Evolutionary conservation across 1,140 invertebrate species (phyloP), one percentile per base, ranked within the genome.

Genomic region (Drosophila burlai): DNA sequence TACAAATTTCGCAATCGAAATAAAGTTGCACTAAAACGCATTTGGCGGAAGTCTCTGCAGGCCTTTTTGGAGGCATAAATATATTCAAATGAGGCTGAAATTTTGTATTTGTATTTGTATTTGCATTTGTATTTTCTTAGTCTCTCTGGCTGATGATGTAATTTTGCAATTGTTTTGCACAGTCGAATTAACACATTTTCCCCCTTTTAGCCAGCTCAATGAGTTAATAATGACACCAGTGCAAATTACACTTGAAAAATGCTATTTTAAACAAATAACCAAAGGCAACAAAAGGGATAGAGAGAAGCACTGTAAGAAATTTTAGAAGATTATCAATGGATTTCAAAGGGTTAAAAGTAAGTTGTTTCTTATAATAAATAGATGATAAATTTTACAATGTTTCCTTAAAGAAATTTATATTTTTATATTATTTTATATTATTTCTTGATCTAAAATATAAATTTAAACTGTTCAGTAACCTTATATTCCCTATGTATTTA

Each of bases 1-100:
- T 82, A 71, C 65, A 74, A 64, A 54, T 86, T 87, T 83, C 81
- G 83, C 84, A 87, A 89, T 87, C 66, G 83, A 87, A 86, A 80
- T 86, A 83, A 83, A 86, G 80, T 87, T 86, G 83, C 83, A 86
- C 76, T 87, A 69, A 86, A 76, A 86, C 83, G 83, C 83, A 86
- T 81, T 86, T 63, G 72, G 72, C 71, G 71, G 71, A 74, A 74
- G 71, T 55, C 66, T 34, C 29, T 3, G n/a, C 29, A 0, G 8
- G 29, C 50, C 50, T 29, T 34, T 72, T 47, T 45, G 26, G 46
- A n/a, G 54, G 24, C 68, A n/a, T 24, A 34, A 31, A 61, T 63
- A 54, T 68, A 71, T 74, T 74, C 71, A 74, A 74, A 74, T 74
- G 55, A 74, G 71, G 55, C 71, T 24, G 26, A 50, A 16, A 49